Conservation (phyloP, 1,140 invertebrate genomes). For the Caenorhabditis tropicalis region DNA sequence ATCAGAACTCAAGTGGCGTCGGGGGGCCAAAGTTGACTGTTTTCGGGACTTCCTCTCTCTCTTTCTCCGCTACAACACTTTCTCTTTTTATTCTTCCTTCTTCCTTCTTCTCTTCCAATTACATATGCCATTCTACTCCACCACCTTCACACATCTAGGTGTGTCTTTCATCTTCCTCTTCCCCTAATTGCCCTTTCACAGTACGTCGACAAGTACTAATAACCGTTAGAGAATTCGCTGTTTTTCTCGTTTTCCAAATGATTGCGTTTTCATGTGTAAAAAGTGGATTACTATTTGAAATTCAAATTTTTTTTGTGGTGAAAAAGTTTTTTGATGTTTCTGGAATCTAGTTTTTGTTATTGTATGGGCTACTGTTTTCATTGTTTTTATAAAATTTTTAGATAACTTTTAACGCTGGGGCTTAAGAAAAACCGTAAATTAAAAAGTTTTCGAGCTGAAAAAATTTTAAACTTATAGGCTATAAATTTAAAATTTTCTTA, state of each 20-base stretch:
- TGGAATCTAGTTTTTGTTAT: no score
- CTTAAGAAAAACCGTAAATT: not conserved
- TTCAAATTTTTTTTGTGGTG: not conserved
- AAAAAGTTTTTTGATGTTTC: not conserved
- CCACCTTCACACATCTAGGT: not conserved
- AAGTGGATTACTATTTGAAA: not conserved
- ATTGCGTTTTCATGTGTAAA: not conserved
- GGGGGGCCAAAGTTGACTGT: not conserved
- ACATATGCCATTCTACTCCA: not conserved
- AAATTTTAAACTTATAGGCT: no score
- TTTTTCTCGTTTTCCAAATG: not conserved
- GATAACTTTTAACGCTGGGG: not conserved
- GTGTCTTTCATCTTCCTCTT: not conserved
- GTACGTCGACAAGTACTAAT: slow-evolving; percentile 35
- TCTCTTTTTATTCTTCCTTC: not conserved
- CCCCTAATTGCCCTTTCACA: slow-evolving; percentile 6
- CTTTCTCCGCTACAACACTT: not conserved
- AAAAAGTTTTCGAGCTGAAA: no score
- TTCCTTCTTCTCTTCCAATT: not conserved
- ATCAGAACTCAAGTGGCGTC: slow-evolving; percentile 11
- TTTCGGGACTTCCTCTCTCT: not conserved
- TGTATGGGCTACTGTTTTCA: no score
- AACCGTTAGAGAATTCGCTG: not conserved
- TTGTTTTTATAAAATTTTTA: not conserved
- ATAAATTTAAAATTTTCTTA: no score